Base-by-base conservation (phyloP, 2,113 vertebrate genomes). In the Capricornis sumatraensis region DNA sequence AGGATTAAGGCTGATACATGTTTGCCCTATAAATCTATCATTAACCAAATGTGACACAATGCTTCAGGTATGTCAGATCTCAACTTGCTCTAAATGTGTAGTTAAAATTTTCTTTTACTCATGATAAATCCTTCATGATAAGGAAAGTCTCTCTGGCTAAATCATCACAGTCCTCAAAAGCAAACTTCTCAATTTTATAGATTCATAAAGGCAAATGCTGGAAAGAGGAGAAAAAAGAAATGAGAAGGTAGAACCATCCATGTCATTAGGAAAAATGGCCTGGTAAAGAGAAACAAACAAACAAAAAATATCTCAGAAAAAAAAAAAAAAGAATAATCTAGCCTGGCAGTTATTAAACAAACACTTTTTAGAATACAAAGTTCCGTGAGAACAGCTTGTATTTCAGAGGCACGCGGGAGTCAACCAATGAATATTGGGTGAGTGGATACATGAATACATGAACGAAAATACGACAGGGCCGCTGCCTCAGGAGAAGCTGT, bases 1-100 rank as follows among this genome's bases (percentile, higher is more conserved):
- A 97, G 97, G 97, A 98, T 95, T 97, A 98, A 95, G 81, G 97
- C 96, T 92, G 33, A 84, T 94, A 89, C 53, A 90, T 96, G 90
- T 97, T 98, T 97, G 47, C 79, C 89, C 96, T 94, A 97, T 98
- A 98, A 98, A 98, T 97, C 95, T 92, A 71, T 98, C 64, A 87
- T 89, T 98, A 97, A 92, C 52, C 82, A 82, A 98, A 86, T 50
- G 88, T 97, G 94, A 96, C 93, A 90, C 88, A 91, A 78, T 12
- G 57, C 60, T 94, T 96, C 57, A 97, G 27, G 88, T 96, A 98
- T 98, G 98, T 97, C 94, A 91, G 92, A 94, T 93, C 33, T 53
- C 40, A 94, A 57, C 93, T 83, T 81, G 95, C 83, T 86, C 89
- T 95, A 97, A 97, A 47, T 16, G 96, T 89, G 94, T 87, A 96